Evolutionary conservation across 2,113 vertebrate species (phyloP).

Genomic region (Ophthalmolycus amberensis): DNA sequence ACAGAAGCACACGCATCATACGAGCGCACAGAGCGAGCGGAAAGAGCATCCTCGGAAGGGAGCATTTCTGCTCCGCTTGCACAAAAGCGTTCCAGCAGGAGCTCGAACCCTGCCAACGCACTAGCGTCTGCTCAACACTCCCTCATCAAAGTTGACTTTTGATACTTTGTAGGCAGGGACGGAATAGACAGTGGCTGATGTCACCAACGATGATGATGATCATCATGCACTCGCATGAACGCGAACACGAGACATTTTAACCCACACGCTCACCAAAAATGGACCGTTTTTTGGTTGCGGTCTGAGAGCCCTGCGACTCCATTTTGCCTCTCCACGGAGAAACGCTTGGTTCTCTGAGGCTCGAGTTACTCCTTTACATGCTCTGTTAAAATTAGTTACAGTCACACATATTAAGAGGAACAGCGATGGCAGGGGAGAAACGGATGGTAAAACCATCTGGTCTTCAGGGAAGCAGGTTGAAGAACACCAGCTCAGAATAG

Average conservation of each 20-base stretch:
- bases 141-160: neutral
- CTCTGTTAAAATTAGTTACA: constrained; percentile 38
- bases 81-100: too few relatives aligned
- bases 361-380: constrained; percentile 20
- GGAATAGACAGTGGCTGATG: neutral
- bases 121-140: too few relatives aligned
- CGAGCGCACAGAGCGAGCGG: too few relatives aligned
- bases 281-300: too few relatives aligned
- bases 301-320: neutral
- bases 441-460: constrained; percentile 4
- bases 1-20: too few relatives aligned
- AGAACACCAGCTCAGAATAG: constrained; percentile 37
- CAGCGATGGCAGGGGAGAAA: constrained; percentile 20
- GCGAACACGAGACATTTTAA: too few relatives aligned
- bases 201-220: too few relatives aligned
- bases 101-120: too few relatives aligned
- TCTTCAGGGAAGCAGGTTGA: constrained; percentile 17
- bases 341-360: neutral
- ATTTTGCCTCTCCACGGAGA: constrained; percentile 37
- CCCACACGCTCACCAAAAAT: too few relatives aligned
- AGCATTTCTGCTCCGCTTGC: too few relatives aligned
- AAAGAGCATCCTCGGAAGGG: too few relatives aligned
- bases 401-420: constrained; percentile 24
- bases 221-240: too few relatives aligned
- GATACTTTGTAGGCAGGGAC: neutral